Evolutionary conservation across 1,140 invertebrate genomes (phyloP), one percentile per base, ranked within the genome.

Genomic region (Hyles vespertilio): DNA sequence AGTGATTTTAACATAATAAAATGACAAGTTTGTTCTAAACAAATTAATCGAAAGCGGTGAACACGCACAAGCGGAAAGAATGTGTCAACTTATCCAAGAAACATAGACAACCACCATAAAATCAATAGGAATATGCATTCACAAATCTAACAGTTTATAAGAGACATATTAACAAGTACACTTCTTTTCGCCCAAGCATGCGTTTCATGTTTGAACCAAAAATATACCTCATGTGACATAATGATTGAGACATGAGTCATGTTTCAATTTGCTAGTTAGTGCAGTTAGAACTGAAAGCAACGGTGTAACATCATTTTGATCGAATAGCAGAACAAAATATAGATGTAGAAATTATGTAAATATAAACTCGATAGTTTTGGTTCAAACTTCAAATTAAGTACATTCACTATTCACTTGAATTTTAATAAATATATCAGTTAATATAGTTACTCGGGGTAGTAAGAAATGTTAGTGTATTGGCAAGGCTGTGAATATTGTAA

Each of bases 141-240:
- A 89, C 77, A 81, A 77, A 79, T 79, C 72, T 81, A 84, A 80
- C 65, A 75, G 58, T 66, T 67, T 70, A 52, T 67, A 65, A 59
- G 56, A 67, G 62, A 74, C 77, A 77, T 70, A 65, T 73, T 33
- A 40, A 64, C 70, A 81, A 77, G 64, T 72, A 88, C 81, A 86
- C 80, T 83, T 88, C 84, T 84, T 86, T 85, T 86, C 84, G 84
- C 84, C 78, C 74, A 83, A 79, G 74, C 85, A 89, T 87, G 85
- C 85, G 76, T 59, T 43, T 65, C 55, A 72, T 83, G 72, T 69
- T 84, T 79, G 77, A 83, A 84, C 82, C 82, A 84, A 61, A 75
- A 56, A 56, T 57, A 11, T 22, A 22, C 22, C 22, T 53, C 9
- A 44, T n/a, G n/a, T n/a, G n/a, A n/a, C n/a, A n/a, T n/a, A n/a